phyloP scores from a whole-genome alignment of 2,797 vertebrate genomes.

The Cynopterus sphinx region DNA sequence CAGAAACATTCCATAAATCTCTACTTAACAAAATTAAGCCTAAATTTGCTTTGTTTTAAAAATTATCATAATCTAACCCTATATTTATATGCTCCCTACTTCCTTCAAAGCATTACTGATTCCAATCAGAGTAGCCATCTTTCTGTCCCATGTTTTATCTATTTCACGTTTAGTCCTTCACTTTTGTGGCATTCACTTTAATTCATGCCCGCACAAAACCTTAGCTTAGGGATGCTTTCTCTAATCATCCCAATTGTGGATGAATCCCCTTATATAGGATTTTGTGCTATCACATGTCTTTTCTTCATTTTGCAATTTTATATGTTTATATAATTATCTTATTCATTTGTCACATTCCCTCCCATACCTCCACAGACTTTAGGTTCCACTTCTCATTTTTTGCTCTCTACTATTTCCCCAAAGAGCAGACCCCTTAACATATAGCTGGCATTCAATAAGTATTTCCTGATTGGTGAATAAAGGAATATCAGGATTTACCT shows the following conservation, averaged over 20 bases:
- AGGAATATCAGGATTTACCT: neutral
- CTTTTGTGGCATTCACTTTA: neutral
- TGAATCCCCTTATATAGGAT: neutral
- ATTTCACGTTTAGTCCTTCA: neutral
- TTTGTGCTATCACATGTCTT: neutral
- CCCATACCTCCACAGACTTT: neutral
- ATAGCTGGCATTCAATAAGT: neutral
- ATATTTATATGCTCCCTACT: neutral
- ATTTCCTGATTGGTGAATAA: neutral
- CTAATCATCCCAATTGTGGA: neutral
- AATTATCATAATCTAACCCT: neutral
- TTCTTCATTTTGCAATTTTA: neutral
- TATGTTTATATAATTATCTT: neutral
- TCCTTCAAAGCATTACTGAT: neutral
- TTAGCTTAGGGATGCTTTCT: neutral
- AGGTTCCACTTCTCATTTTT: neutral
- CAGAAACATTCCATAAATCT: neutral
- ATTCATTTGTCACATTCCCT: neutral
- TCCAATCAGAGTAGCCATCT: neutral
- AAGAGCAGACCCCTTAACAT: neutral
- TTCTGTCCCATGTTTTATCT: neutral
- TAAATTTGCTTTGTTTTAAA: constrained; percentile 24
- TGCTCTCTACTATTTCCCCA: neutral
- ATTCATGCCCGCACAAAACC: neutral
- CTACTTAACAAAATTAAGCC: neutral